Percentiles rank a stretch among this genome's conserved stretches.
These are phyloP conservation scores for Ephialtes manifestator DNA, from an alignment of 2,888 invertebrate species.

Conservation along the genomic window DNA sequence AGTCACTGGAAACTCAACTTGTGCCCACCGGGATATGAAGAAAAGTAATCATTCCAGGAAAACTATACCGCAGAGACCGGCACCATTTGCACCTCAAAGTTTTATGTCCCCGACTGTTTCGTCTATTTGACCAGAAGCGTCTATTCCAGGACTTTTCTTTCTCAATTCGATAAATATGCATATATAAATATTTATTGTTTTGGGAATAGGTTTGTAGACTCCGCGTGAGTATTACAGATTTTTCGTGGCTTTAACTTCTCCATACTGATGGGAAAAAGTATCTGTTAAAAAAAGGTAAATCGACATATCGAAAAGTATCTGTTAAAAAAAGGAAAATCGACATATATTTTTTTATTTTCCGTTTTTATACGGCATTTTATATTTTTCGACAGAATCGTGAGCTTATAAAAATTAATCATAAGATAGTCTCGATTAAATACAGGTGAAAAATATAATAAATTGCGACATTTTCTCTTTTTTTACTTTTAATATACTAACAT, in stretches of 20 bases:
- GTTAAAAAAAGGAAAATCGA: too few species aligned
- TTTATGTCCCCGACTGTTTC: slow-evolving; percentile 16
- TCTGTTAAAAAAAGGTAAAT: too few species aligned
- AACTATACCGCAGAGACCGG: slow-evolving; percentile 56
- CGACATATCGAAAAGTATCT: too few species aligned
- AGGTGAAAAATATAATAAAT: too few species aligned
- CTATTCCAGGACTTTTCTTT: slow-evolving; percentile 1
- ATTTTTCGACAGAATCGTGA: too few species aligned
- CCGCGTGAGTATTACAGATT: not conserved
- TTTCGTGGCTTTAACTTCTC: slow-evolving; percentile 17
- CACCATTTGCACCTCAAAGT: slow-evolving; percentile 69
- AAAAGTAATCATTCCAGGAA: slow-evolving; percentile 18
- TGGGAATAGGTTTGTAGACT: not conserved
- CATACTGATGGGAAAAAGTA: too few species aligned
- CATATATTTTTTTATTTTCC: too few species aligned
- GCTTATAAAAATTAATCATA: too few species aligned
- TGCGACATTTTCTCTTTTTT: too few species aligned
- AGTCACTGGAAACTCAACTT: slow-evolving; percentile 11
- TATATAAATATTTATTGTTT: slow-evolving; percentile 35
- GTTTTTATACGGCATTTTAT: too few species aligned
- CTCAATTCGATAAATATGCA: slow-evolving; percentile 34
- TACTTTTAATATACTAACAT: too few species aligned
- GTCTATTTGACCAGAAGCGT: not conserved
- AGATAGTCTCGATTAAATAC: too few species aligned
- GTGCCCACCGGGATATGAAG: not conserved